Base-by-base conservation (phyloP, 2,797 vertebrate genomes). In the Lithobates pipiens region DNA sequence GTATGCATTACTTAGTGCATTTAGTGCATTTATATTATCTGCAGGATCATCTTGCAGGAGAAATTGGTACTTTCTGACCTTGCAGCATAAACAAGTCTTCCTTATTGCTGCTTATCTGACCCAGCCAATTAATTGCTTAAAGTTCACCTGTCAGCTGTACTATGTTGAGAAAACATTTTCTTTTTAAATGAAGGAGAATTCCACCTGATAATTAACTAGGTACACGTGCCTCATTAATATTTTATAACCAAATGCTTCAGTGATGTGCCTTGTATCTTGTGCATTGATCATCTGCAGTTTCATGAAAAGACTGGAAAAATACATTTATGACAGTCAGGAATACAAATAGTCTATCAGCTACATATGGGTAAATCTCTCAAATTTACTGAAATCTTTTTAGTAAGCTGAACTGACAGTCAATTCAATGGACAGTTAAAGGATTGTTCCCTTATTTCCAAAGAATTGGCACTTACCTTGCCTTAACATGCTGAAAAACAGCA, bases 251-350 rank as follows among this genome's bases (percentile, higher is more conserved):
- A 67, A 25, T 29, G 9, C 44, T 39, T 77, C 13, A 36, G 74
- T 27, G 18, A 32, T 21, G 54, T 77, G 16, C 16, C 13, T 77
- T 76, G 11, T 75, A 29, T 18, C 46, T 61, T 57, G 16, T 50
- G 44, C 34, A 67, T 78, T 78, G 23, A 78, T 78, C 65, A 57
- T 61, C 54, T 61, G 54, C 54, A 61, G 50, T 61, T 61, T 23
- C n/a, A 61, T 61, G 21, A 23, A 61, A 36, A 61, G 21, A 23
- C 54, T 61, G 54, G 39, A 8, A 61, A 61, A 61, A 61, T 23
- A 7, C 21, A 23, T n/a, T 23, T 11, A 57, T 21, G 54, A 61
- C 54, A 57, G 54, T 18, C 21, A 23, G 54, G 6, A 61, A 23
- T 61, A 21, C 3, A 61, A 23, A 61, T 18, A 23, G 54, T 61